Conservation (phyloP, 2,888 invertebrate species). For the Caenorhabditis imperialis region DNA sequence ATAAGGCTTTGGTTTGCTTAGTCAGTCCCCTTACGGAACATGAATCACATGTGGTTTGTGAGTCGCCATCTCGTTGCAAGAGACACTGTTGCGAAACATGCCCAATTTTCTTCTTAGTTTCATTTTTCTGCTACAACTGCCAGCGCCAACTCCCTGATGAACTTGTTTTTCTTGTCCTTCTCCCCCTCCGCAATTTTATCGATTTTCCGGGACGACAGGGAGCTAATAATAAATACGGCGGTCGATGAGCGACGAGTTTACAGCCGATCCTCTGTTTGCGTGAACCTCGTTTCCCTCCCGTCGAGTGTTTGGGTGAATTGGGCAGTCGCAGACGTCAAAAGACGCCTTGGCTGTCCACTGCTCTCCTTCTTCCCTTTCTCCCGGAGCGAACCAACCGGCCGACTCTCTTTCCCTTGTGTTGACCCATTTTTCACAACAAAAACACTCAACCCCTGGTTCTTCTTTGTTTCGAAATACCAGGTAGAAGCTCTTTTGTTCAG, state of each 20-base stretch:
- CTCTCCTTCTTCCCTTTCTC: constrained; percentile 23
- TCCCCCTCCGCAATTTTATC: constrained; percentile 30
- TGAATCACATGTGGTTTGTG: constrained; percentile 44
- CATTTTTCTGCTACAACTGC: background rate
- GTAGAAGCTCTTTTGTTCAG: too few relatives aligned
- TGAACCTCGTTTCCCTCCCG: constrained; percentile 29
- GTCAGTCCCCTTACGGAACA: constrained; percentile 25
- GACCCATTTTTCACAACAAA: constrained; percentile 48
- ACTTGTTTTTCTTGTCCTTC: constrained; percentile 15
- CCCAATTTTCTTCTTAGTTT: constrained; percentile 39
- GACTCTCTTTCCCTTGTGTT: constrained; percentile 23
- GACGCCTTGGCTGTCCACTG: constrained; percentile 31
- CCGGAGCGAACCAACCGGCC: too few relatives aligned
- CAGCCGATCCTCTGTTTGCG: constrained; percentile 55
- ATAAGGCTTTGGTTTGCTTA: constrained; percentile 46
- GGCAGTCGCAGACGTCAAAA: constrained; percentile 40
- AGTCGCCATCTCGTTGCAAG: constrained; percentile 16
- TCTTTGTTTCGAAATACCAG: constrained; percentile 11
- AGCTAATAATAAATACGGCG: constrained; percentile 46
- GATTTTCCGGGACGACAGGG: constrained; percentile 23
- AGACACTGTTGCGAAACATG: constrained; percentile 21
- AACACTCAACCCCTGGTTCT: constrained; percentile 23
- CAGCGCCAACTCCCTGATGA: constrained; percentile 6
- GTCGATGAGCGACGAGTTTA: constrained; percentile 49
- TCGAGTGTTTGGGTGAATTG: constrained; percentile 16